Evolutionary conservation across 2,888 invertebrate species (phyloP).

Genomic region (Lydus trimaculatus): DNA sequence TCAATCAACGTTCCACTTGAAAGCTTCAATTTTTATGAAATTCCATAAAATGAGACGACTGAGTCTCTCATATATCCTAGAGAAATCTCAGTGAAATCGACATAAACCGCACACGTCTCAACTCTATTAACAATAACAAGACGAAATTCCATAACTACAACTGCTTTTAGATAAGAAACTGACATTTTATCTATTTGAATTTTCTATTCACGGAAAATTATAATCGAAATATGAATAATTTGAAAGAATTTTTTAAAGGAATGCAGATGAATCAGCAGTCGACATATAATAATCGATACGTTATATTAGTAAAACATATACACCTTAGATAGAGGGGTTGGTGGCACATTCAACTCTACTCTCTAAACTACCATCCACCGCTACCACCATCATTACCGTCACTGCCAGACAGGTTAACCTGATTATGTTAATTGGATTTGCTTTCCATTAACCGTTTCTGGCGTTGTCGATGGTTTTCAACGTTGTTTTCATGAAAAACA

Average conservation of each 20-base stretch:
- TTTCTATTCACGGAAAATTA: too few relatives aligned
- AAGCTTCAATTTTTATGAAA: neutral
- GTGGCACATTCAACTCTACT: conserved; percentile 9
- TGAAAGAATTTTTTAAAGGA: neutral
- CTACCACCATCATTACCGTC: conserved; percentile 16
- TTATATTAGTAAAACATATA: conserved; percentile 21
- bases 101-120: neutral
- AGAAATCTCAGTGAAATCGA: neutral
- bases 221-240: too few relatives aligned
- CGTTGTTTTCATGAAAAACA: conserved; percentile 29
- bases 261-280: conserved; percentile 25
- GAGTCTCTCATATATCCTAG: neutral
- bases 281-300: conserved; percentile 26
- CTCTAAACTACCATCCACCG: conserved; percentile 13
- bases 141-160: neutral
- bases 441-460: conserved; percentile 36
- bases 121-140: neutral
- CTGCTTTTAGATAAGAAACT: neutral
- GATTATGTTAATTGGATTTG: conserved; percentile 44
- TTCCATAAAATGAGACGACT: neutral
- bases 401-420: conserved; percentile 38
- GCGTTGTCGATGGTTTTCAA: conserved; percentile 23
- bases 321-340: neutral
- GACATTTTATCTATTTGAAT: neutral
- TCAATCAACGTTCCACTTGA: neutral